Evolutionary conservation across 2,888 invertebrate genomes (phyloP), one percentile per base, ranked within the genome.

Genomic region (Amiota communis): DNA sequence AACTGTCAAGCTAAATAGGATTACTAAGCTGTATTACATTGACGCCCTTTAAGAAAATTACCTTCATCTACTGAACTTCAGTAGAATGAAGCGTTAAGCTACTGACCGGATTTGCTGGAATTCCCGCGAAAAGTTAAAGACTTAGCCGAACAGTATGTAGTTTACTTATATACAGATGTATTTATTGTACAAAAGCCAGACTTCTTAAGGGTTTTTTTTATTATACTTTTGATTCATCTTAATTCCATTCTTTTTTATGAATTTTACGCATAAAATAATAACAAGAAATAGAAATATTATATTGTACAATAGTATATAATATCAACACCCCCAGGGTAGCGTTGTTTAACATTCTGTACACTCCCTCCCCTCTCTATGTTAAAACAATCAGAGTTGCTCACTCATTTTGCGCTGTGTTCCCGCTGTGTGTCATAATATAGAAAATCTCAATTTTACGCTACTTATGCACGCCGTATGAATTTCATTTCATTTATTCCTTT

Each of bases 401-500:
- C 36, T 36, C 36, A 36, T 36, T 59, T 20, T 17, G 59, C 10
- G 59, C 12, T 59, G 59, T 36, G 36, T 36, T 36, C 36, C 36
- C 23, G 59, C 59, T 59, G 59, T 20, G 59, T 59, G 59, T 36
- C 36, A 36, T 6, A 36, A 36, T 36, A 59, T 10, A 59, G 9
- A 20, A 76, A 78, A 78, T 79, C 78, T 75, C 73, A 78, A 82
- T 82, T 82, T 82, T 79, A 81, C 79, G 82, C 82, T 82, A 81
- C 81, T 82, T 82, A 82, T 81, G 78, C 79, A 78, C 77, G 81
- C 77, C 77, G 77, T 77, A 80, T 82, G 79, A 82, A 79, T 79
- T 82, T 78, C 79, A 74, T 78, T 63, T 74, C 77, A 77, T 79
- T 78, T 75, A 36, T 36, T 63, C 36, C 2, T 59, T 59, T 59